phyloP scores from a whole-genome alignment of 2,797 vertebrate species.

The Leuciscus waleckii region DNA sequence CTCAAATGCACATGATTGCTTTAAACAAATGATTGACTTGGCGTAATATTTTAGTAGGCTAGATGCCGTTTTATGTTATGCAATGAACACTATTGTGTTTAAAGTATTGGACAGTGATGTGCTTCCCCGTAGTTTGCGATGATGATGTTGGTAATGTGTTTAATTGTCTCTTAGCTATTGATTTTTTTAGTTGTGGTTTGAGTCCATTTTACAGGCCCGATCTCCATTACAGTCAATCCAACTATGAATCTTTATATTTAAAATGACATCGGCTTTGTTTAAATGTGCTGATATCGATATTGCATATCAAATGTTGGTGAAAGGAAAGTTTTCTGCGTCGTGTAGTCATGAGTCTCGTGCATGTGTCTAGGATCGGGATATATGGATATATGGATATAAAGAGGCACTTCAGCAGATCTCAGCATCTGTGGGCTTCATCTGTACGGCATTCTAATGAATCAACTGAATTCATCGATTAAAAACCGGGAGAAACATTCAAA shows the following conservation, averaged over 20 bases:
- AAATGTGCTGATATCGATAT: constrained; percentile 69
- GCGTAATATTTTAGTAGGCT: background rate
- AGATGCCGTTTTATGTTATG: too few species aligned
- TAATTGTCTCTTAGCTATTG: constrained; percentile 81
- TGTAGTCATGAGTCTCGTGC: background rate
- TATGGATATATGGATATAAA: too few species aligned
- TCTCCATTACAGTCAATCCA: constrained; percentile 77
- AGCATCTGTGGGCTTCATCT: constrained; percentile 76
- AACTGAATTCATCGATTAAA: constrained; percentile 51
- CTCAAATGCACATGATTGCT: background rate
- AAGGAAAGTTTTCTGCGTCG: constrained; percentile 62
- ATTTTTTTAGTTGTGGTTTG: constrained; percentile 71
- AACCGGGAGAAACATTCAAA: constrained; percentile 44
- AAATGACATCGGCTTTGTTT: constrained; percentile 72
- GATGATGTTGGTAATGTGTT: constrained; percentile 79
- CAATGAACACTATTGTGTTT: too few species aligned
- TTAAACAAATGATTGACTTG: background rate
- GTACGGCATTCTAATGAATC: background rate
- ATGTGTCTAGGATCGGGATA: constrained; percentile 2
- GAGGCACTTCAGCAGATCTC: too few species aligned
- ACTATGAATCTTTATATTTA: constrained; percentile 77
- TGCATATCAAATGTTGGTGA: constrained; percentile 65
- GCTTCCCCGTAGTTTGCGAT: constrained; percentile 71
- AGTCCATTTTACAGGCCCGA: constrained; percentile 71
- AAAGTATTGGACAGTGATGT: constrained; percentile 68